Base-by-base conservation (phyloP, 1,140 invertebrate genomes). In the Ceratina calcarata region DNA sequence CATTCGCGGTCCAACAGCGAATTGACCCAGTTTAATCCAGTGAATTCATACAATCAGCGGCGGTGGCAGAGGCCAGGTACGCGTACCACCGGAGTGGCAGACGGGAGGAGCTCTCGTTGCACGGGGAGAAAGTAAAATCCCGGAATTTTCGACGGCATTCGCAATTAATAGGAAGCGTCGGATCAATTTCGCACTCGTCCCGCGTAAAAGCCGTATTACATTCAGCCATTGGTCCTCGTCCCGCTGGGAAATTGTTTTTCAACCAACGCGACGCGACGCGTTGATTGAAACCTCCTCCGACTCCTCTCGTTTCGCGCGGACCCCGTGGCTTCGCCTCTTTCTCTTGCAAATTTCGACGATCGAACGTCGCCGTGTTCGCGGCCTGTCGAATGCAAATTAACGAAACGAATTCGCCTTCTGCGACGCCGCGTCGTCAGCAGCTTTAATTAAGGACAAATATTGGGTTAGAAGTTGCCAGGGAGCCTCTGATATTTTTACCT, bases 11-110 rank as follows among this genome's bases (percentile, higher is more conserved):
- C 22, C 37, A 68, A 69, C 65, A 20, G 13, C 57, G 37, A 77
- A 77, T 77, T 69, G 74, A 77, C 74, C 74, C 22, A 77, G 65
- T 77, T 77, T 61, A 69, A 58, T 75, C n/a, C 62, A 3, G 10
- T 15, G 65, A 27, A 62, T 77, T 68, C 66, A 15, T 20, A 13
- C 65, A 10, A 57, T 13, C 22, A n/a, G 15, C 22, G 49, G 20
- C 49, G 37, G 20, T 60, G 45, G 12, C 22, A 57, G 3, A 18
- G 0, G 15, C 16, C 12, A 45, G 37, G 37, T 45, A 37, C 32
- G 6, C 32, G 32, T 37, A 10, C 27, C 45, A 22, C 3, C 37
- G 37, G 37, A 62, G 60, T 22, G 32, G 13, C 60, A 6, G 12
- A 73, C 18, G 10, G 37, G 37, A n/a, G 58, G 7, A 10, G 58